Conservation (phyloP, 2,113 vertebrate species). For the Campylomormyrus numenius region DNA sequence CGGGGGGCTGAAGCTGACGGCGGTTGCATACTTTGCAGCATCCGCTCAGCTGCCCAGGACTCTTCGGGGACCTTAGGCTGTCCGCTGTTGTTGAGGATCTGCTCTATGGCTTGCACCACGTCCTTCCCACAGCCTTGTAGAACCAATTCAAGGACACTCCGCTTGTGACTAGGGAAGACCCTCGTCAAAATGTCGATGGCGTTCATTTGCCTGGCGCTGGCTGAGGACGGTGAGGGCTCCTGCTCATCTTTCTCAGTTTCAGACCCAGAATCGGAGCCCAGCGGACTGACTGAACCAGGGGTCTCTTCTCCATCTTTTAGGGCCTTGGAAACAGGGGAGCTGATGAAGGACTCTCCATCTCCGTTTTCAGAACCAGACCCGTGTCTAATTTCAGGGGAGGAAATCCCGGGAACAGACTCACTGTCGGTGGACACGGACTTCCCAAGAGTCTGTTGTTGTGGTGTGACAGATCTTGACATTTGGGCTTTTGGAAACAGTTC, state of each 20-base stretch:
- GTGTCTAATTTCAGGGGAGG: conserved; percentile 81
- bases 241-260: conserved; percentile 90
- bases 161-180: conserved; percentile 92
- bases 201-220: conserved; percentile 81
- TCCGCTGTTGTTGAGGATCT: conserved; percentile 88
- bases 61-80: conserved; percentile 63
- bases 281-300: conserved; percentile 78
- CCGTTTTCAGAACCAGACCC: conserved; percentile 92
- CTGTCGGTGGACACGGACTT: conserved; percentile 77
- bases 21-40: conserved; percentile 65
- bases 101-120: conserved; percentile 98
- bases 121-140: conserved; percentile 94
- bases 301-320: conserved; percentile 77
- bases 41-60: conserved; percentile 73
- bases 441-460: conserved; percentile 68
- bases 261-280: conserved; percentile 90
- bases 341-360: conserved; percentile 79
- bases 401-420: conserved; percentile 80
- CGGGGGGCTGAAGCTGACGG: conserved; percentile 66
- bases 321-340: conserved; percentile 77
- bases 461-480: conserved; percentile 66
- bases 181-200: conserved; percentile 93
- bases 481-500: conserved; percentile 85
- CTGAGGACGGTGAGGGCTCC: conserved; percentile 70
- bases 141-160: conserved; percentile 91